phyloP scores from a whole-genome alignment of 2,113 vertebrate genomes.

The Syngnathus scovelli region DNA sequence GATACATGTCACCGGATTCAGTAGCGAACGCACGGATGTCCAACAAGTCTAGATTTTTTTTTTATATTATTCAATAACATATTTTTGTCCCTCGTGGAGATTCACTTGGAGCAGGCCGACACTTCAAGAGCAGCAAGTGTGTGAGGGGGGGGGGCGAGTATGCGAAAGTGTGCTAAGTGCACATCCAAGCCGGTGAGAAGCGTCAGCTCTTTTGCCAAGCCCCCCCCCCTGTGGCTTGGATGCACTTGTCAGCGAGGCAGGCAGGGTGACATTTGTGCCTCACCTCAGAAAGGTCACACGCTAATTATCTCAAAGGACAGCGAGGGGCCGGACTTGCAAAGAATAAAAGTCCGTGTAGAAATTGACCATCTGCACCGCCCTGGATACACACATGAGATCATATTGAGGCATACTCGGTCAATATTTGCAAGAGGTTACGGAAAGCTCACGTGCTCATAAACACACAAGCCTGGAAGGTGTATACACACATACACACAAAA shows the following conservation, averaged over 20 bases:
- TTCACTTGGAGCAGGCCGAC: not conserved
- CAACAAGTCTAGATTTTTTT: constrained; percentile 25
- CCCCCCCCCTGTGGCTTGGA: constrained; percentile 52
- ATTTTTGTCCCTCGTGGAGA: not conserved
- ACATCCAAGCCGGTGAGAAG: constrained; percentile 42
- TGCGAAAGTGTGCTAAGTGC: constrained; percentile 63
- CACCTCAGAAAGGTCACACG: constrained; percentile 68
- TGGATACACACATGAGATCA: constrained; percentile 18
- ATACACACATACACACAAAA: constrained; percentile 31
- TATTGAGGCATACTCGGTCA: constrained; percentile 49
- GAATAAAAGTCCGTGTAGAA: constrained; percentile 59
- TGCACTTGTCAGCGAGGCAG: constrained; percentile 58
- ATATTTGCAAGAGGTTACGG: constrained; percentile 65
- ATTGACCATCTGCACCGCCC: constrained; percentile 56
- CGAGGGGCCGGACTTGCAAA: constrained; percentile 59
- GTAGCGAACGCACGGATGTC: constrained; percentile 29
- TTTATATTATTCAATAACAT: not conserved
- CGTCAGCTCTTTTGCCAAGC: constrained; percentile 40
- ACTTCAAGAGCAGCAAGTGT: constrained; percentile 22
- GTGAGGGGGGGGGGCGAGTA: constrained; percentile 19
- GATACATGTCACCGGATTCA: constrained; percentile 31
- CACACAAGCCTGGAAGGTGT: constrained; percentile 25
- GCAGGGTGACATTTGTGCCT: constrained; percentile 66
- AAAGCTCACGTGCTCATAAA: constrained; percentile 44
- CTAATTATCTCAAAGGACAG: constrained; percentile 72